phyloP scores from a whole-genome alignment of 2,113 vertebrate species.

The Callionymus lyra region DNA sequence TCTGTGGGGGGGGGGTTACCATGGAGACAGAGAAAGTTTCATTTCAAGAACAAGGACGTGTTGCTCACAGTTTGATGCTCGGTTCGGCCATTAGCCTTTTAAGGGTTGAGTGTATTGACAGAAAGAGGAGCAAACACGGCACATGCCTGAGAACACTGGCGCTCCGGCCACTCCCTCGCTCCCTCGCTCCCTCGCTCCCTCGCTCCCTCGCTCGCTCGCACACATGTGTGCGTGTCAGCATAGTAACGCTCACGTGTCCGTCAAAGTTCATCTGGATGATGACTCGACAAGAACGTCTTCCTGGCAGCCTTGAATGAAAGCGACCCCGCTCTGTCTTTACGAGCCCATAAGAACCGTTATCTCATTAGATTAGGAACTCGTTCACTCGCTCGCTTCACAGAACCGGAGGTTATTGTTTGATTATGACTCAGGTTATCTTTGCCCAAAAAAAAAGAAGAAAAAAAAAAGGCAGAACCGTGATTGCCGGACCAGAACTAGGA shows the following conservation, averaged over 20 bases:
- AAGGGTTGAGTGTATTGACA: constrained; percentile 64
- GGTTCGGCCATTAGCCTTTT: constrained; percentile 61
- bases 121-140: constrained; percentile 38
- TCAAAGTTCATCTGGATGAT: constrained; percentile 47
- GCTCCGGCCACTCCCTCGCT: constrained; percentile 1
- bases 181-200: background rate
- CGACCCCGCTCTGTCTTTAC: no score
- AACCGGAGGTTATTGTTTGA: no score
- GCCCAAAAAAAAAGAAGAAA: no score
- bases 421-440: no score
- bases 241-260: constrained; percentile 44
- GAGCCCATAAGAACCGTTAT: no score
- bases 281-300: constrained; percentile 2
- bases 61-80: constrained; percentile 22
- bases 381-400: no score
- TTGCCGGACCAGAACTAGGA: no score
- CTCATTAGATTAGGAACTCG: no score
- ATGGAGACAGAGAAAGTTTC: background rate
- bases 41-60: background rate
- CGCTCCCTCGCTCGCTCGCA: constrained; percentile 2
- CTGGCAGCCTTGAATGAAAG: no score
- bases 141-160: constrained; percentile 40
- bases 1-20: constrained; percentile 45
- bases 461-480: no score
- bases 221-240: constrained; percentile 24